phyloP scores from a whole-genome alignment of 2,113 vertebrate genomes.

The Rattus rattus region DNA sequence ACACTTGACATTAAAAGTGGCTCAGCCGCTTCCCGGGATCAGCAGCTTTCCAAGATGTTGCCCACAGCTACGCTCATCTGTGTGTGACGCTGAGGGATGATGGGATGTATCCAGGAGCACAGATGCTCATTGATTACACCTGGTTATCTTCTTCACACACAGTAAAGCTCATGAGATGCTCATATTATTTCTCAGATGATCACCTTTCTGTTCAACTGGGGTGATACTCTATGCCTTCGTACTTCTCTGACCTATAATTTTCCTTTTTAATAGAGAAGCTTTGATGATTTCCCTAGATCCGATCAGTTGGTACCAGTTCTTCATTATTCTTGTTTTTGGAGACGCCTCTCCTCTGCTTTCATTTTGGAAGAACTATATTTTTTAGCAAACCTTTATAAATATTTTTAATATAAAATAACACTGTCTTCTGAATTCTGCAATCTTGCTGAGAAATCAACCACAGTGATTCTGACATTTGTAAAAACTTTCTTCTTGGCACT shows the following conservation, averaged over 20 bases:
- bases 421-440: not conserved
- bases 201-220: not conserved
- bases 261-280: not conserved
- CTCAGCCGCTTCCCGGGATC: not conserved
- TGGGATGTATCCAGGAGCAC: not conserved
- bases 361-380: not conserved
- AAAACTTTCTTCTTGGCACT: not conserved
- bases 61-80: no score
- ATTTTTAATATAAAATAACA: not conserved
- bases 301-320: not conserved
- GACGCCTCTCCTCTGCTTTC: not conserved
- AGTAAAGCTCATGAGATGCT: not conserved
- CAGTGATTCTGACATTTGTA: not conserved
- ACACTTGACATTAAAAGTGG: not conserved
- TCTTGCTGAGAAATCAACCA: not conserved
- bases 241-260: not conserved
- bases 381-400: not conserved
- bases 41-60: not conserved
- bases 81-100: not conserved
- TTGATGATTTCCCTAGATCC: not conserved
- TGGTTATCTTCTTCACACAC: not conserved
- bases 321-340: not conserved
- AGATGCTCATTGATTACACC: not conserved
- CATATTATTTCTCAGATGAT: not conserved
- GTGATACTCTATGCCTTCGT: not conserved